phyloP scores from a whole-genome alignment of 2,888 invertebrate species.

The Cremastinae sp. region DNA sequence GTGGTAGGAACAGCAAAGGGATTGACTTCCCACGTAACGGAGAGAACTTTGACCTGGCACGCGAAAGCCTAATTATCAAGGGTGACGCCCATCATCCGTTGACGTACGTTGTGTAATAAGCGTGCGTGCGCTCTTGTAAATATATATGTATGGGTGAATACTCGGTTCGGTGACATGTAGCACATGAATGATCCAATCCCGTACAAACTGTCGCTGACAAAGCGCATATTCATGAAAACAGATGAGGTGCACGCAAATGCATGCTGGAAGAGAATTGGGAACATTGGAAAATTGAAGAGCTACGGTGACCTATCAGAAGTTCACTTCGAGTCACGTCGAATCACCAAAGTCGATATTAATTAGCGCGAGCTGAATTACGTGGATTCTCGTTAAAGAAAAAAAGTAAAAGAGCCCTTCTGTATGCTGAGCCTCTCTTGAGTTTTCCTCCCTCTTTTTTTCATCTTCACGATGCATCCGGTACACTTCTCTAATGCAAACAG shows the following conservation, averaged over 20 bases:
- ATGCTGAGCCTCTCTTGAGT: not conserved
- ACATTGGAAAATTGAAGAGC: constrained; percentile 4
- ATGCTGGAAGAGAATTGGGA: not conserved
- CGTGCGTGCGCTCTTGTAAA: not conserved
- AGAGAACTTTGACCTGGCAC: constrained; percentile 57
- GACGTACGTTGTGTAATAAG: constrained; percentile 21
- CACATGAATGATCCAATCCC: constrained; percentile 25
- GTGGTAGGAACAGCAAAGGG: constrained; percentile 43
- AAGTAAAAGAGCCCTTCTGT: not conserved
- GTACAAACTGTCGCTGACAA: constrained; percentile 25
- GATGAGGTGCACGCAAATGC: not conserved
- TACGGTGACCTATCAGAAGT: constrained; percentile 19
- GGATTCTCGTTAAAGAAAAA: constrained; percentile 63
- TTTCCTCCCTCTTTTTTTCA: not conserved
- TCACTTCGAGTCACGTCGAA: constrained; percentile 32
- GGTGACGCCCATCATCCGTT: constrained; percentile 45
- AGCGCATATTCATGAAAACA: not conserved
- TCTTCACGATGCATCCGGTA: not conserved
- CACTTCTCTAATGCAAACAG: too few relatives aligned
- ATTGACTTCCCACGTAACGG: constrained; percentile 50
- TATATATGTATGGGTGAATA: constrained; percentile 13
- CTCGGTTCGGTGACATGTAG: constrained; percentile 1
- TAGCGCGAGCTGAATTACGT: constrained; percentile 64
- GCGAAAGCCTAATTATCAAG: constrained; percentile 57
- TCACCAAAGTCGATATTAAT: constrained; percentile 66